Evolutionary conservation across 2,888 invertebrate species (phyloP).

Genomic region (Hermaeophaga mercurialis): DNA sequence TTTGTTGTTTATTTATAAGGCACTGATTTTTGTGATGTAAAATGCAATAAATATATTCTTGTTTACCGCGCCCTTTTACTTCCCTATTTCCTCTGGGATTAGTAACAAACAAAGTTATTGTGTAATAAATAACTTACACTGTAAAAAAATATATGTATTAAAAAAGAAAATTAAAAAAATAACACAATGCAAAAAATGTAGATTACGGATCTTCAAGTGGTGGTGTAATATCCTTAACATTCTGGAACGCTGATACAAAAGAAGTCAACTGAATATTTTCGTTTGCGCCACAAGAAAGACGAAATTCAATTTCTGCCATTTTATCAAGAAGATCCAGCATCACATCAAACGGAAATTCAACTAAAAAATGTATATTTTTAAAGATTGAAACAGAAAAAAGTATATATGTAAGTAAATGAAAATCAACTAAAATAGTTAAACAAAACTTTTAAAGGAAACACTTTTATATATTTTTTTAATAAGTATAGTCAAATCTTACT

Average conservation of each 20-base stretch:
- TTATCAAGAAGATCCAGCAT: conserved; percentile 80
- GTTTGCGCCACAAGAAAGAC: conserved; percentile 83
- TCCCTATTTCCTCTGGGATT: no score
- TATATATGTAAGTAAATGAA: no score
- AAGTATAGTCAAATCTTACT: conserved; percentile 64
- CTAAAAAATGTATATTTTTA: conserved; percentile 61
- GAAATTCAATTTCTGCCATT: conserved; percentile 88
- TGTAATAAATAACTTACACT: no score
- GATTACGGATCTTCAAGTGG: conserved; percentile 35
- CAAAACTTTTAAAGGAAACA: no score
- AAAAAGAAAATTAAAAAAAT: no score
- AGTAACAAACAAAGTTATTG: background rate
- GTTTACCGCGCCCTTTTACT: background rate
- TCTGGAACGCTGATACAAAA: conserved; percentile 86
- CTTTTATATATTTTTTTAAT: no score
- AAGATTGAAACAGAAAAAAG: no score
- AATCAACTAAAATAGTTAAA: no score
- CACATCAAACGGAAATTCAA: conserved; percentile 83
- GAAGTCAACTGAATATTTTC: conserved; percentile 91
- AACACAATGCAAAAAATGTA: no score
- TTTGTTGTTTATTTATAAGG: conserved; percentile 15
- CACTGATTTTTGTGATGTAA: conserved; percentile 6
- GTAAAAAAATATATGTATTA: no score
- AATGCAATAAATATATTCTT: conserved; percentile 6
- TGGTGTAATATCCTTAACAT: conserved; percentile 67